These are phyloP conservation scores for Talpa occidentalis DNA, from an alignment of 2,113 vertebrate species.

Conservation along the genomic window DNA sequence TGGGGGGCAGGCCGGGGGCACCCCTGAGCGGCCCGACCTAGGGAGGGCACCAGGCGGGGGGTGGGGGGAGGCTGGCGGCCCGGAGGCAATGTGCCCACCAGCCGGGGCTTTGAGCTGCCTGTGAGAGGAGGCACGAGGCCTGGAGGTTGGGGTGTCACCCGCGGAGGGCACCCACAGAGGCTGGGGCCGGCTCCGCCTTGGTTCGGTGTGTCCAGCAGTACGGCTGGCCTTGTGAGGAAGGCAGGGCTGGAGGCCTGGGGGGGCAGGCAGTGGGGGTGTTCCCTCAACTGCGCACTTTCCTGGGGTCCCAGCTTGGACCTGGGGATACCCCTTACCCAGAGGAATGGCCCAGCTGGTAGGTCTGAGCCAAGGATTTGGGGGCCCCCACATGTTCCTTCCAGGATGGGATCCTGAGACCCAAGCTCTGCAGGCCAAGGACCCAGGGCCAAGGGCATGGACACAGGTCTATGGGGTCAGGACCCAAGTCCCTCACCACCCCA, in stretches of 20 bases:
- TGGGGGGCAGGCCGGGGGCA: not conserved
- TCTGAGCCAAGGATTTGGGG: not conserved
- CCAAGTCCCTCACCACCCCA: too few relatives aligned
- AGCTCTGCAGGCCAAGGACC: too few relatives aligned
- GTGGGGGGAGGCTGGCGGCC: too few relatives aligned
- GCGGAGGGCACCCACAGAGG: not conserved
- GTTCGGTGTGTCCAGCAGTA: rapidly evolving
- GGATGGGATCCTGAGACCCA: not conserved
- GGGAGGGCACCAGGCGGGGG: too few relatives aligned
- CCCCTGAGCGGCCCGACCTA: too few relatives aligned
- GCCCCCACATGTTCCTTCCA: rapidly evolving
- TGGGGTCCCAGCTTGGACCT: not conserved
- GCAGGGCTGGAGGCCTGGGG: rapidly evolving
- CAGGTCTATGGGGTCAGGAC: too few relatives aligned
- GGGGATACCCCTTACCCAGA: not conserved
- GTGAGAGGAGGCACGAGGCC: too few relatives aligned
- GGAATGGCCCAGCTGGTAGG: rapidly evolving
- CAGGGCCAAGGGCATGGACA: too few relatives aligned
- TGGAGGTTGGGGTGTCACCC: rapidly evolving
- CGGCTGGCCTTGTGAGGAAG: rapidly evolving
- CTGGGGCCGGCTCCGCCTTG: too few relatives aligned
- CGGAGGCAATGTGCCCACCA: too few relatives aligned
- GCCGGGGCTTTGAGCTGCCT: not conserved
- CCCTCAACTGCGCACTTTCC: too few relatives aligned
- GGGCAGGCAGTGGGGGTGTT: not conserved